phyloP scores from a whole-genome alignment of 2,113 vertebrate species.

The Galemys pyrenaicus region DNA sequence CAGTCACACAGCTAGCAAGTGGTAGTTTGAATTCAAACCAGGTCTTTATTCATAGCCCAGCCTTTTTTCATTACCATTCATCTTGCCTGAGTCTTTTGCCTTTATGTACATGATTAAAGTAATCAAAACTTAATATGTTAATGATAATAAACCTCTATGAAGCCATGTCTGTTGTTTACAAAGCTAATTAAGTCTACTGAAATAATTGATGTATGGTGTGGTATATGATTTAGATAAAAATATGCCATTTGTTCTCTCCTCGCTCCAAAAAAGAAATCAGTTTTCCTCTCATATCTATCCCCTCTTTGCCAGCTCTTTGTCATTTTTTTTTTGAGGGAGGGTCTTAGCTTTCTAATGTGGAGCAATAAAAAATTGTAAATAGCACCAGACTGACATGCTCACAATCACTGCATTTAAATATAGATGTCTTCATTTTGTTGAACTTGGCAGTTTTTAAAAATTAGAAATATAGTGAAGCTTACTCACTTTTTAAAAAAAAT shows the following conservation, averaged over 20 bases:
- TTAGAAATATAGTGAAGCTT: not conserved
- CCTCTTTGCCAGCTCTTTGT: not conserved
- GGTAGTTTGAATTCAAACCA: not conserved
- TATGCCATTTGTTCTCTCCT: not conserved
- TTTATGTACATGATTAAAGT: not conserved
- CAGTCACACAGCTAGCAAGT: not conserved
- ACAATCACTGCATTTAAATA: not conserved
- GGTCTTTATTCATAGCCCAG: not conserved
- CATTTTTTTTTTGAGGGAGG: not conserved
- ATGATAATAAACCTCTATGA: not conserved
- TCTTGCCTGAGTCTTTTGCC: slow-evolving; percentile 5
- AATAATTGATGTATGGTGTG: not conserved
- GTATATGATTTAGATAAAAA: slow-evolving; percentile 14
- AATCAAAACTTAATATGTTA: slow-evolving; percentile 41
- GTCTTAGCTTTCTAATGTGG: slow-evolving; percentile 1
- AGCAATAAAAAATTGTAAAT: not conserved
- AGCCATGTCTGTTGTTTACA: not conserved
- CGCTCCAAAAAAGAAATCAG: not conserved
- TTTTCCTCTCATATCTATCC: not conserved
- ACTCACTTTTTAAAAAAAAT: not conserved
- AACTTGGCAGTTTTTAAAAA: not conserved
- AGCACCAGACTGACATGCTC: not conserved
- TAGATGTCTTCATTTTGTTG: not conserved
- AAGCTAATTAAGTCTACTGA: slow-evolving; percentile 29
- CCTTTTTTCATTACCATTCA: not conserved